phyloP scores from a whole-genome alignment of 2,113 vertebrate genomes.

The Leucoraja erinaceus region DNA sequence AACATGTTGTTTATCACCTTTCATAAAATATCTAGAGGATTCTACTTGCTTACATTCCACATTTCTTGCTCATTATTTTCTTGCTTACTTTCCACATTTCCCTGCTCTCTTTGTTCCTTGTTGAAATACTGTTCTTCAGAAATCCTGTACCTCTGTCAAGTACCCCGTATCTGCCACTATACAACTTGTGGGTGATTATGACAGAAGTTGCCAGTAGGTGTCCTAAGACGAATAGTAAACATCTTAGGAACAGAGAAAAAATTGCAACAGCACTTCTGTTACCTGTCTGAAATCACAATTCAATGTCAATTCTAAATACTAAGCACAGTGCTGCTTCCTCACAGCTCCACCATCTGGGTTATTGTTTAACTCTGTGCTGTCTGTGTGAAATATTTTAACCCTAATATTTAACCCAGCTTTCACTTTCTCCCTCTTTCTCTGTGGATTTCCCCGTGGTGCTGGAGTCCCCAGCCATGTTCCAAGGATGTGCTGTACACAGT shows the following conservation, averaged over 20 bases:
- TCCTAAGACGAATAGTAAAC: not conserved
- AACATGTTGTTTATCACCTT: not conserved
- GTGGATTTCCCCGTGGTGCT: no score
- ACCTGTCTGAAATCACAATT: slow-evolving; percentile 4
- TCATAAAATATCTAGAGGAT: not conserved
- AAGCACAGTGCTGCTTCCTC: not conserved
- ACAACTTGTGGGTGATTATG: not conserved
- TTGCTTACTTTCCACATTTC: not conserved
- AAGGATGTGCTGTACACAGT: no score
- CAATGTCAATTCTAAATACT: not conserved
- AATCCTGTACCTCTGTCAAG: not conserved
- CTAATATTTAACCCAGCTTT: no score
- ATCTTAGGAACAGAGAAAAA: not conserved
- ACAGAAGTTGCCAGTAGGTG: not conserved
- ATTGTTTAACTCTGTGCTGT: no score
- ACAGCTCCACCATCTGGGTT: no score
- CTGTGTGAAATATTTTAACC: no score
- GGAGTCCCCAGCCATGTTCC: no score
- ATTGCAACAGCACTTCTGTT: not conserved
- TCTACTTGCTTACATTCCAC: not conserved
- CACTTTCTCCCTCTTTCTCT: no score
- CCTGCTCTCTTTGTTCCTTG: not conserved
- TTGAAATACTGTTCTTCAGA: not conserved
- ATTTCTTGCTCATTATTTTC: not conserved
- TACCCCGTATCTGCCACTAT: not conserved